Evolutionary conservation across 2,888 invertebrate species (phyloP).

Genomic region (Apamea monoglypha): DNA sequence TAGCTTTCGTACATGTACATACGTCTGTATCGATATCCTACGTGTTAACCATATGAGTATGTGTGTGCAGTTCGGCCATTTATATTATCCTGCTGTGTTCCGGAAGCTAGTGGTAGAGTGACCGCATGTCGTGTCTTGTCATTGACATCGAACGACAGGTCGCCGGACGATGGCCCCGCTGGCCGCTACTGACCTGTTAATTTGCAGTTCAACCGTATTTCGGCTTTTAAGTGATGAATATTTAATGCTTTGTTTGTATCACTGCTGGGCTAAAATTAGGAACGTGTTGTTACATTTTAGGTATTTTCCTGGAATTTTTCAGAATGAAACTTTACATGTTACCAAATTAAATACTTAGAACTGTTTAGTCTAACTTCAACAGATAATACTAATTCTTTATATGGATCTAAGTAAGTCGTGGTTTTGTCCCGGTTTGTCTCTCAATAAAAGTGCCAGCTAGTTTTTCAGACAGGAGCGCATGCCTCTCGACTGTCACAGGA

Average conservation of each 20-base stretch:
- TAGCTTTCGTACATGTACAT: conserved; percentile 10
- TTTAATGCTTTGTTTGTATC: background rate
- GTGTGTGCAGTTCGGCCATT: conserved; percentile 21
- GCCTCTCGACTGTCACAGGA: background rate
- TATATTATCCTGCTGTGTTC: conserved; percentile 35
- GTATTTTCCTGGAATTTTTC: background rate
- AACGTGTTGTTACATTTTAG: background rate
- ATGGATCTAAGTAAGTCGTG: background rate
- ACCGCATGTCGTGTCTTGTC: conserved; percentile 45
- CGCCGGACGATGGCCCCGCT: conserved; percentile 46
- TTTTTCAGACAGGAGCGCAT: conserved; percentile 10
- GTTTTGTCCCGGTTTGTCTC: background rate
- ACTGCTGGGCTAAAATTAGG: background rate
- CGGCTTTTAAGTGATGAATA: conserved; percentile 5
- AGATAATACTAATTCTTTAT: background rate
- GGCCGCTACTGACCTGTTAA: conserved; percentile 35
- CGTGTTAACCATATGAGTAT: conserved; percentile 14
- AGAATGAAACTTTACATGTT: background rate
- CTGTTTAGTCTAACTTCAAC: background rate
- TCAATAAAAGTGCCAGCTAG: conserved; percentile 3
- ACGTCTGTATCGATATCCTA: conserved; percentile 7
- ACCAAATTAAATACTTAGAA: background rate
- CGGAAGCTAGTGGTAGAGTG: conserved; percentile 42
- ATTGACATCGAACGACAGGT: conserved; percentile 48
- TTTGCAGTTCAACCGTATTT: conserved; percentile 41